Base-by-base conservation (phyloP, 2,113 vertebrate genomes). In the Eurypyga helias region DNA sequence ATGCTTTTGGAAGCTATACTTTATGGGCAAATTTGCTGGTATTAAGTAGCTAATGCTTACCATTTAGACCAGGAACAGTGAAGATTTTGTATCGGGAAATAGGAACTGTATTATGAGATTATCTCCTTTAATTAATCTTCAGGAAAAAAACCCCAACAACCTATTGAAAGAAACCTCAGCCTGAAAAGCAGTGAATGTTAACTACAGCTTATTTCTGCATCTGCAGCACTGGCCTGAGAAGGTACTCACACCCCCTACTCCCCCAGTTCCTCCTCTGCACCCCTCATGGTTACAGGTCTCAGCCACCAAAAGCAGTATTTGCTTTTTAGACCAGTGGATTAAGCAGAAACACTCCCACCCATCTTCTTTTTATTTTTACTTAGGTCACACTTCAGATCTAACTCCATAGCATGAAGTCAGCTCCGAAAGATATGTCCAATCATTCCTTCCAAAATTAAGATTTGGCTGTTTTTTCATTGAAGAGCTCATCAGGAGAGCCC, bases 1-100 rank as follows among this genome's bases (percentile, higher is more conserved):
- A 64, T 31, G 79, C 45, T 94, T 95, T 95, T 60, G 72, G 80
- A 98, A 97, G 84, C 60, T 48, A 60, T 38, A 64, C 21, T 91
- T 93, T 36, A 94, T 15, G 43, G 82, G 64, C 34, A 83, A 13
- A 86, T 90, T 69, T 83, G 60, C n/a, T 36, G 62, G n/a, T 70
- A 72, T 83, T 95, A 93, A 82, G 86, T 60, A 89, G 73, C 21
- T 90, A 57, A 83, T 31, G 21, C 67, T 92, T 93, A 66, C 55
- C 64, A 82, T 83, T 93, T 91, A 71, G 52, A 65, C 20, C 26
- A 70, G 34, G 41, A 87, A 62, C 17, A 64, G 17, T 46, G 52
- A 91, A 83, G 52, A 77, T 83, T 96, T 90, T 80, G 34, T 72
- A 71, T 87, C 3, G 15, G 54, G 66, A 96, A 93, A 87, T 34